phyloP scores from a whole-genome alignment of 1,140 invertebrate genomes.

The Drosophila kepulauana region DNA sequence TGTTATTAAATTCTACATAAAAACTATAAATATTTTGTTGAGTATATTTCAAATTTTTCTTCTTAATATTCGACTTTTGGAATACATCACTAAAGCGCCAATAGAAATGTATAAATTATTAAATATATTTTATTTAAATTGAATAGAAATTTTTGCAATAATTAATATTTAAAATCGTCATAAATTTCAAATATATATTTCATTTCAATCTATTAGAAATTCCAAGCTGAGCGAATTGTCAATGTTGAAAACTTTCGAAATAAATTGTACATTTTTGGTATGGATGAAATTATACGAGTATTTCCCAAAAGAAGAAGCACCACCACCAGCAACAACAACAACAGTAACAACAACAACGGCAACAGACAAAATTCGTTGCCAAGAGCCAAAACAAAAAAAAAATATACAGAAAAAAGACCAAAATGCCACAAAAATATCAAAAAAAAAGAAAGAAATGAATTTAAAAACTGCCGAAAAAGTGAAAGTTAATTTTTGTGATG shows the following conservation, averaged over 20 bases:
- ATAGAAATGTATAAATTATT: neutral
- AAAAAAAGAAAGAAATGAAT: conserved; percentile 78
- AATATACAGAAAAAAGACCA: no score
- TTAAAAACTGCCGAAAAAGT: conserved; percentile 85
- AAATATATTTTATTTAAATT: conserved; percentile 19
- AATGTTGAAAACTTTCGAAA: conserved; percentile 56
- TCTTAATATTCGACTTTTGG: no score
- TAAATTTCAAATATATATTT: neutral
- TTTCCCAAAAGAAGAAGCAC: conserved; percentile 44
- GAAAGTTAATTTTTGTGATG: conserved; percentile 83
- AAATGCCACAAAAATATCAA: conserved; percentile 54
- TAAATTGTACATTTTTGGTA: conserved; percentile 52
- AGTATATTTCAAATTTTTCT: no score
- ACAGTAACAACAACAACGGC: neutral
- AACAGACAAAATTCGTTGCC: conserved; percentile 28
- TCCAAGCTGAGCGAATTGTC: conserved; percentile 1
- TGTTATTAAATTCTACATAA: no score
- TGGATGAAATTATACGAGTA: conserved; percentile 41
- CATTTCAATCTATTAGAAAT: conserved; percentile 33
- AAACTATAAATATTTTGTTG: no score
- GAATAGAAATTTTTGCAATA: conserved; percentile 12
- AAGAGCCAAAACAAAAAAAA: conserved; percentile 20
- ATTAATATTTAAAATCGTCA: no score
- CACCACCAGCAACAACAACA: conserved; percentile 16
- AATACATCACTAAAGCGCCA: no score